These are phyloP conservation scores for Xestia ashworthii DNA, from an alignment of 2,888 invertebrate genomes.

Conservation along the genomic window DNA sequence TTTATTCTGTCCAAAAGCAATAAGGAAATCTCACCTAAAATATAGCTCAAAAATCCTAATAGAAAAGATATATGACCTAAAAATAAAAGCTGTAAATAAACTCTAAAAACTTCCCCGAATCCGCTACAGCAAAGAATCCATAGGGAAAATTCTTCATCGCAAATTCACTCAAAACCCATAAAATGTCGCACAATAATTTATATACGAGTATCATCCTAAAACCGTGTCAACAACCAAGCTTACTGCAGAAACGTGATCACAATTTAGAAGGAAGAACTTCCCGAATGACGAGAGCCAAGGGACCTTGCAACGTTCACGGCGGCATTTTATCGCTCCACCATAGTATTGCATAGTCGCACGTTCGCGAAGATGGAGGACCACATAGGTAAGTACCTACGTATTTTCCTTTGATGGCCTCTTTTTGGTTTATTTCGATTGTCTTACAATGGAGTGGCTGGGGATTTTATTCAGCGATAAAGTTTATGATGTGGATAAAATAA, in stretches of 20 bases:
- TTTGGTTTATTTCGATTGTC: constrained; percentile 49
- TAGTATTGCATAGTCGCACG: constrained; percentile 41
- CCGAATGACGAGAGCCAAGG: constrained; percentile 51
- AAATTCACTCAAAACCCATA: constrained; percentile 46
- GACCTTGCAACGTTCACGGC: constrained; percentile 35
- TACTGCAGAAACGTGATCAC: constrained; percentile 56
- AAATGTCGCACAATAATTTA: constrained; percentile 49
- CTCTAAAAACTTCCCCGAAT: neutral
- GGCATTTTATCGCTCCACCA: constrained; percentile 51
- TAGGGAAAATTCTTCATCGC: constrained; percentile 3
- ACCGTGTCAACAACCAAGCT: constrained; percentile 57
- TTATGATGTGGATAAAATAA: constrained; percentile 25
- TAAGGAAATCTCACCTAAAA: neutral
- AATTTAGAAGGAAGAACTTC: constrained; percentile 45
- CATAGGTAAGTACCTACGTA: constrained; percentile 13
- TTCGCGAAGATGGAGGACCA: constrained; percentile 22
- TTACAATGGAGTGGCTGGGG: constrained; percentile 31
- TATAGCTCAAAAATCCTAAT: neutral
- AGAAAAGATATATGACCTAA: neutral
- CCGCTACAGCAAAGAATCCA: neutral
- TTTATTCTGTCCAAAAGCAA: neutral
- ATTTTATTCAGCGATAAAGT: constrained; percentile 29
- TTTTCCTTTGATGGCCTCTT: constrained; percentile 50
- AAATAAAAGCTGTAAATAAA: neutral
- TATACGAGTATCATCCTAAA: constrained; percentile 36